Conservation (phyloP, 2,888 invertebrate species). For the Mayetiola destructor region DNA sequence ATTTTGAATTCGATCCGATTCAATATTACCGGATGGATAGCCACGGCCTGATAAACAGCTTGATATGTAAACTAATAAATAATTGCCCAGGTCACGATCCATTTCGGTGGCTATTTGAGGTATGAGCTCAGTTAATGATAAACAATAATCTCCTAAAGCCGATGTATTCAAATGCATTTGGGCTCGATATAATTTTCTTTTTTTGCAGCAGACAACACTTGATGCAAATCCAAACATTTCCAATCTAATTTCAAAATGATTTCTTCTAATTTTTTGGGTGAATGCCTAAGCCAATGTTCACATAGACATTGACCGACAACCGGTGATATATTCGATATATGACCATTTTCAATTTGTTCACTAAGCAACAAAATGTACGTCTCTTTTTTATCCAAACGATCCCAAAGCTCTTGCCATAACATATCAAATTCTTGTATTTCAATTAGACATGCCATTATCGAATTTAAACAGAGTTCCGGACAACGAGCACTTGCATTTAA, state of each 20-base stretch:
- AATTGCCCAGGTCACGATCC: constrained; percentile 56
- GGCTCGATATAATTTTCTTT: constrained; percentile 31
- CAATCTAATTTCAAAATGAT: constrained; percentile 59
- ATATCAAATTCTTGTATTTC: constrained; percentile 37
- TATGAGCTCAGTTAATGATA: constrained; percentile 54
- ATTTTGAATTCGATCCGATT: constrained; percentile 42
- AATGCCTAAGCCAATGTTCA: constrained; percentile 46
- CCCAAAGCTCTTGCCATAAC: constrained; percentile 49
- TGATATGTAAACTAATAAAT: constrained; percentile 69
- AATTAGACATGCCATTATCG: constrained; percentile 32
- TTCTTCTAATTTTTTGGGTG: constrained; percentile 48
- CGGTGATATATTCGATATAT: constrained; percentile 48
- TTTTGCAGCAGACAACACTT: constrained; percentile 37
- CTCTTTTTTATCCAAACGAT: constrained; percentile 39
- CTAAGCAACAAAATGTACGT: constrained; percentile 55
- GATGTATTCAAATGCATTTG: constrained; percentile 59
- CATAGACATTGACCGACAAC: constrained; percentile 58
- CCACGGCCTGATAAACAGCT: constrained; percentile 77
- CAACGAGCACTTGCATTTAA: constrained; percentile 31
- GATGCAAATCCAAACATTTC: constrained; percentile 60
- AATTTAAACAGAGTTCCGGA: constrained; percentile 33
- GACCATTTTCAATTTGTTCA: constrained; percentile 51
- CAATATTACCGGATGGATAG: constrained; percentile 63
- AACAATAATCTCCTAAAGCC: constrained; percentile 58
- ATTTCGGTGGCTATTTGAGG: constrained; percentile 37